Evolutionary conservation across 1,140 invertebrate genomes (phyloP).

Genomic region (Lordiphosa collinella): DNA sequence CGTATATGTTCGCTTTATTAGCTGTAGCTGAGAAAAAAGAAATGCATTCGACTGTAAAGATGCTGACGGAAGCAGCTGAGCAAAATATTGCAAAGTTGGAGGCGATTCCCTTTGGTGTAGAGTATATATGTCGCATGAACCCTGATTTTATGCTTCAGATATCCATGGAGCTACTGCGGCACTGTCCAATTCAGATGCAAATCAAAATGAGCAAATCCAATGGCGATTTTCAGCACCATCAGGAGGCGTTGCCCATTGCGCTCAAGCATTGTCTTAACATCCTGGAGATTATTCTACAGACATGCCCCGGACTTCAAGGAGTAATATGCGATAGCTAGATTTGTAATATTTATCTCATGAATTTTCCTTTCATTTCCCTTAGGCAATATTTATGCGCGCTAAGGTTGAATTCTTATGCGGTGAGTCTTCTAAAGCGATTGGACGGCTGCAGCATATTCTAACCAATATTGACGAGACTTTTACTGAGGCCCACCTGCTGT

Average conservation of each 20-base stretch:
- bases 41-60: conserved; percentile 82
- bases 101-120: conserved; percentile 85
- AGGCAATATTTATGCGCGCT: conserved; percentile 87
- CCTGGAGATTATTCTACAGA: conserved; percentile 87
- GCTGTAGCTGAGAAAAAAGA: conserved; percentile 69
- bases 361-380: background rate
- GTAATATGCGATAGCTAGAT: conserved; percentile 8
- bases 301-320: conserved; percentile 87
- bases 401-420: conserved; percentile 90
- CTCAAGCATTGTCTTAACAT: conserved; percentile 83
- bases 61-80: conserved; percentile 87
- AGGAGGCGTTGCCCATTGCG: conserved; percentile 79
- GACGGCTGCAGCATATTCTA: conserved; percentile 86
- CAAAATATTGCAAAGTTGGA: conserved; percentile 84
- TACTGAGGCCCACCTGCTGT: conserved; percentile 90
- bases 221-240: conserved; percentile 22
- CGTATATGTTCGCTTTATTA: conserved; percentile 87
- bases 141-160: conserved; percentile 92
- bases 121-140: conserved; percentile 89
- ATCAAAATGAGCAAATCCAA: conserved; percentile 75
- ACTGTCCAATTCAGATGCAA: conserved; percentile 84
- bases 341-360: background rate
- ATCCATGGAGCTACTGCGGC: conserved; percentile 87
- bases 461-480: conserved; percentile 88
- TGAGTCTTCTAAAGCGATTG: conserved; percentile 85